Percentiles rank a stretch among this genome's conserved stretches.
These are phyloP conservation scores for Mycteria americana DNA, from an alignment of 2,797 vertebrate genomes.

Conservation along the genomic window DNA sequence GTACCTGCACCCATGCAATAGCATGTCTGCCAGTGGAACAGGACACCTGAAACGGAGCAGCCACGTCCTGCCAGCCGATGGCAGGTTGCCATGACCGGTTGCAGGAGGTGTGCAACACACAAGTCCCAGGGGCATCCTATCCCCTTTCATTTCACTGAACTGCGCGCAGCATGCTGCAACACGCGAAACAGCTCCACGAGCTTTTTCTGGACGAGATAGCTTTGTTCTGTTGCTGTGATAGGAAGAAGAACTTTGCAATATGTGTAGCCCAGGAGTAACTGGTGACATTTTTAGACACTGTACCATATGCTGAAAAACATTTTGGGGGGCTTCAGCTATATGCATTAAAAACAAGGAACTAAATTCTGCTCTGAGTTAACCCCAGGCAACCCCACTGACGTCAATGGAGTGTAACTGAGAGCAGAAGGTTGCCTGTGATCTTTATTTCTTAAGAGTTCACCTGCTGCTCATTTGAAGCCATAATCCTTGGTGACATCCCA, in stretches of 20 bases:
- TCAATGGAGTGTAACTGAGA: conserved; percentile 61
- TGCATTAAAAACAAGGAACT: not conserved
- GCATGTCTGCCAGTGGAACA: not conserved
- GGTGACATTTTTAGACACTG: not conserved
- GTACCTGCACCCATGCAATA: not conserved
- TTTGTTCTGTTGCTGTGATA: not conserved
- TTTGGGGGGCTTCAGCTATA: not conserved
- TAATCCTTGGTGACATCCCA: conserved; percentile 62
- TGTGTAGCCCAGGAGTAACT: not conserved
- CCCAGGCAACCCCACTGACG: conserved; percentile 35
- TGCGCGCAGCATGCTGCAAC: rapidly evolving
- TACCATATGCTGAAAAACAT: not conserved
- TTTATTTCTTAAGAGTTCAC: conserved; percentile 55
- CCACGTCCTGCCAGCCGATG: not conserved
- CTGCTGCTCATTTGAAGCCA: conserved; percentile 58
- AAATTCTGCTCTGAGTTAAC: conserved; percentile 20
- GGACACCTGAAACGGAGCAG: conserved; percentile 9
- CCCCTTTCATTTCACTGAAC: not conserved
- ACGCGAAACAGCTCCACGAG: rapidly evolving
- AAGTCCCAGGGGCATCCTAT: not conserved
- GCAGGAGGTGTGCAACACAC: not conserved
- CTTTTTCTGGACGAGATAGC: not conserved
- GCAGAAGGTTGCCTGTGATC: conserved; percentile 56
- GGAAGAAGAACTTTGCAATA: not conserved
- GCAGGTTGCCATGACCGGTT: not conserved